A percentile compares a stretch with the other conserved stretches of the same genome.
phyloP scores from a whole-genome alignment of 2,888 invertebrate species.

The Ophonus ardosiacus region DNA sequence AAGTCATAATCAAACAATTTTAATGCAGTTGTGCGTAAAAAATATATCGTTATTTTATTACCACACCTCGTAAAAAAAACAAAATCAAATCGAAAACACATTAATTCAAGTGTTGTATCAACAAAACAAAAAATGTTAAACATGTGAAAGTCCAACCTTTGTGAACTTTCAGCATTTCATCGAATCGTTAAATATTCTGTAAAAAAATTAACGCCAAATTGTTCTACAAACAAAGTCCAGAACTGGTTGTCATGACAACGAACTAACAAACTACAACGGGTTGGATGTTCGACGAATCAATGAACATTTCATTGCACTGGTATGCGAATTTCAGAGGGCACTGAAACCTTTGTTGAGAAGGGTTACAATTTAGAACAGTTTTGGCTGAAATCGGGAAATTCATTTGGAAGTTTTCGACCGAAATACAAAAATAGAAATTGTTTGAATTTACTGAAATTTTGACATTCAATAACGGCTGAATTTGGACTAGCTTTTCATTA shows the following conservation, averaged over 20 bases:
- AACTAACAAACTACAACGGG: conserved; percentile 18
- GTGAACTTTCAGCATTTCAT: background rate
- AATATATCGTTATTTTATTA: too few relatives aligned
- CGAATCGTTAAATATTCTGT: background rate
- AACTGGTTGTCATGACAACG: conserved; percentile 23
- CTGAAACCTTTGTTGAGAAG: background rate
- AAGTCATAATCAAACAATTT: too few relatives aligned
- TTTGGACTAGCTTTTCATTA: background rate
- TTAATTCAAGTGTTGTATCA: background rate
- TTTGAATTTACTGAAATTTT: too few relatives aligned
- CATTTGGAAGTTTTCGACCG: background rate
- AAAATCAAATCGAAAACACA: background rate
- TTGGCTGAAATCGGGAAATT: background rate
- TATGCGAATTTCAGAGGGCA: background rate
- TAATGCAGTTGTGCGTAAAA: too few relatives aligned
- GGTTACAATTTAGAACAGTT: background rate
- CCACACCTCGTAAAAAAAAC: too few relatives aligned
- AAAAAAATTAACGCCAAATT: background rate
- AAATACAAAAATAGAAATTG: too few relatives aligned
- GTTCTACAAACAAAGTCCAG: conserved; percentile 16
- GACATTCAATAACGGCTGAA: background rate
- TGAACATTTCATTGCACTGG: conserved; percentile 21
- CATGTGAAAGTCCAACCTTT: background rate
- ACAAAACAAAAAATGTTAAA: too few relatives aligned
- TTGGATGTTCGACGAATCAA: conserved; percentile 13